Evolutionary conservation across 1,140 invertebrate genomes (phyloP), one percentile per base, ranked within the genome.

Genomic region (Druon quercuslanigerum): DNA sequence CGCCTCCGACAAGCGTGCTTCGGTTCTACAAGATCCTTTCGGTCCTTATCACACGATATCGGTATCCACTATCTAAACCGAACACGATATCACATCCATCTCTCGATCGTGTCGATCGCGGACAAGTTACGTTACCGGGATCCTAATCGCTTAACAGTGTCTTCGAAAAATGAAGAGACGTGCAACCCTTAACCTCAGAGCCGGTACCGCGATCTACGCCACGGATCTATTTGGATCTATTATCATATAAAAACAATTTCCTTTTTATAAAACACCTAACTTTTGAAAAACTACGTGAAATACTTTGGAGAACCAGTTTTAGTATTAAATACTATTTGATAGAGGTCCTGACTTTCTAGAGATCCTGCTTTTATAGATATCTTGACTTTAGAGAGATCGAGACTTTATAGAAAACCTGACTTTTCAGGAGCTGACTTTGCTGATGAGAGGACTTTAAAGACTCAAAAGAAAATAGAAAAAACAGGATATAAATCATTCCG

Each of bases 1-100:
- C 89, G 90, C 88, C 90, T 91, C 87, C 90, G 89, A 88, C 81
- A 87, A 90, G 90, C 89, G 89, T 90, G 89, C 88, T 87, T 91
- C 90, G 90, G 85, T 79, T 72, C 60, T 71, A 79, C 51, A 79
- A 83, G 71, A 80, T 79, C 73, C 40, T 57, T 79, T 80, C 76
- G 75, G 74, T 83, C 71, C 72, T 79, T 78, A 76, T 50, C 74
- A 72, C 71, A 81, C 77, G 71, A 77, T 71, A 74, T 70, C 50
- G 19, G 50, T 80, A 74, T 50, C 72, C 17, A 60, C 25, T 46
- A 11, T 46, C 40, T 16, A 66, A 66, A 66, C 8, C 9, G 14
- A 66, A 7, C 46, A 66, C 40, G 60, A 40, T 33, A 40, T 46
- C 52, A 54, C 40, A 75, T 75, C 72, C 74, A 77, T 80, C 70